Evolutionary conservation across 1,140 invertebrate genomes (phyloP).

Genomic region (Eriocheir sinensis): DNA sequence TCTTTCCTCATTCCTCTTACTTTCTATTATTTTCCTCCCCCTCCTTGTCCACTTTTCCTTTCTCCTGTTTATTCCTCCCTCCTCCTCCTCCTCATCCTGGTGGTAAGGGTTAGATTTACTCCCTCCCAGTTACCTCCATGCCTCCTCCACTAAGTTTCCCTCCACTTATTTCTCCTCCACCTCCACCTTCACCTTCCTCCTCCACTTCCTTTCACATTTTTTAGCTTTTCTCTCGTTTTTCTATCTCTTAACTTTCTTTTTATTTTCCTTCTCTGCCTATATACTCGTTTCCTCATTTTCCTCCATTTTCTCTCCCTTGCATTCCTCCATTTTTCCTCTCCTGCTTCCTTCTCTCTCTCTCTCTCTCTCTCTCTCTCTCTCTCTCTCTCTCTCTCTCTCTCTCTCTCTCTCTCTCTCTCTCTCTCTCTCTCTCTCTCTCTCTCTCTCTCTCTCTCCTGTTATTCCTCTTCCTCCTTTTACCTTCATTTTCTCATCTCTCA

Average conservation of each 20-base stretch:
- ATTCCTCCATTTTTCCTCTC: no score
- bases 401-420: background rate
- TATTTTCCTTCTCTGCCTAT: background rate
- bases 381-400: slow-evolving; percentile 35
- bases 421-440: background rate
- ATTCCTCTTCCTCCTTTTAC: background rate
- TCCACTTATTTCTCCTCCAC: background rate
- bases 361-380: no score
- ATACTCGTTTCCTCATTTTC: background rate
- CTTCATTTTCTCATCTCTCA: background rate
- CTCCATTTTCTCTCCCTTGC: no score
- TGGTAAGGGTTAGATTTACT: no score
- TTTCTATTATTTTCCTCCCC: background rate
- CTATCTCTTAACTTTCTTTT: background rate
- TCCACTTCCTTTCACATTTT: background rate
- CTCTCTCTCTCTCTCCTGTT: background rate
- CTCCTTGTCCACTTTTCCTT: background rate
- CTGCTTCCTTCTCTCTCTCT: no score
- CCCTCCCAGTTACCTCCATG: no score
- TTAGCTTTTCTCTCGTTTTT: background rate
- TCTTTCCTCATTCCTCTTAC: background rate
- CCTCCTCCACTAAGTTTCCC: background rate
- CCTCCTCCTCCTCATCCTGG: no score
- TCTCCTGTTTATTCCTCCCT: no score
- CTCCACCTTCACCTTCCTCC: background rate